phyloP scores from a whole-genome alignment of 2,113 vertebrate species.

The Motacilla alba region DNA sequence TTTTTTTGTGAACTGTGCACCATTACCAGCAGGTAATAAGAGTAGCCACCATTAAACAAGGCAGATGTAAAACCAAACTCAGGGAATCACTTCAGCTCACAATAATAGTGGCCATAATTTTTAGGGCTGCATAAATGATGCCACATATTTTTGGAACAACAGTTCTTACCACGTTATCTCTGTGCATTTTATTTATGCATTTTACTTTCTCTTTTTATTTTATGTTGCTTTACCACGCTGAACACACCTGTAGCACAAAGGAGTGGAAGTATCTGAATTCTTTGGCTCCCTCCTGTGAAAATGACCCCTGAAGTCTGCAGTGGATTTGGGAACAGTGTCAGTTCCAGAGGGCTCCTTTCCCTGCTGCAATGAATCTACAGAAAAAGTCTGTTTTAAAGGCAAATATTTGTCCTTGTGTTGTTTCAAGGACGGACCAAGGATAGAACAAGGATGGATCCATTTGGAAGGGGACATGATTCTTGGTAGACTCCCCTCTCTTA shows the following conservation, averaged over 20 bases:
- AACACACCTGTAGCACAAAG: not conserved
- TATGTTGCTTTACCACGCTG: not conserved
- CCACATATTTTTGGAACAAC: not conserved
- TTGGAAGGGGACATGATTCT: not conserved
- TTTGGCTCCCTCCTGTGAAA: not conserved
- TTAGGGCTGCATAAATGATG: not conserved
- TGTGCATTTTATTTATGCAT: not conserved
- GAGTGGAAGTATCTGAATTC: not conserved
- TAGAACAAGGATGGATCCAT: not conserved
- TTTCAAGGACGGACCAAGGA: not conserved
- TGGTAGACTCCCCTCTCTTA: not conserved
- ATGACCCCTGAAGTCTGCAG: not conserved
- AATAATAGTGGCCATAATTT: not conserved
- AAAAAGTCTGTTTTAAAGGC: not conserved
- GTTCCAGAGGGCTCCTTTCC: not conserved
- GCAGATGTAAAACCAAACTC: not conserved
- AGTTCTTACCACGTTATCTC: not conserved
- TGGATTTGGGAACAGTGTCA: not conserved
- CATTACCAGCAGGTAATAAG: not conserved
- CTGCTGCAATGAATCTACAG: not conserved
- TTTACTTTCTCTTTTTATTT: not conserved
- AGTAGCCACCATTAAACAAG: not conserved
- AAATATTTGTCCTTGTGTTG: not conserved
- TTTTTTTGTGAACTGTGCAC: not conserved
- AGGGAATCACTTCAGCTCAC: not conserved